These are phyloP conservation scores for Brenthis ino DNA, from an alignment of 2,888 invertebrate species.

Conservation along the genomic window DNA sequence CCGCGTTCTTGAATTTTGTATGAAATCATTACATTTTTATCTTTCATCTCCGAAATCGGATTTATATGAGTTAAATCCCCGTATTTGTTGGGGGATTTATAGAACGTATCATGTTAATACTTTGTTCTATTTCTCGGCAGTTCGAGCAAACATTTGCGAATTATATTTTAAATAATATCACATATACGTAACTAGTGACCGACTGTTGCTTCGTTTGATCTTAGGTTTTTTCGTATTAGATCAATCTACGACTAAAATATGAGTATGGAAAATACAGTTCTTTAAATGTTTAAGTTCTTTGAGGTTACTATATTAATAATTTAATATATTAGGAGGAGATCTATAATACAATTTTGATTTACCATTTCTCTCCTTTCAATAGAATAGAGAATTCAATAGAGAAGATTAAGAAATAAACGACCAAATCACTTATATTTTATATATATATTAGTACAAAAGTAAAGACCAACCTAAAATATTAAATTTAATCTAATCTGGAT, in stretches of 20 bases:
- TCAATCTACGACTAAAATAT: too few relatives aligned
- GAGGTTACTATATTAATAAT: too few relatives aligned
- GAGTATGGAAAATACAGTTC: too few relatives aligned
- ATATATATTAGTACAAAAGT: neutral
- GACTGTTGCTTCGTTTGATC: too few relatives aligned
- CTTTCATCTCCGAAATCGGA: slow-evolving; percentile 12
- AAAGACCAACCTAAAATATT: slow-evolving; percentile 4
- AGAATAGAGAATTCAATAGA: too few relatives aligned
- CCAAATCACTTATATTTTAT: neutral
- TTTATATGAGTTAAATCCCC: slow-evolving; percentile 11
- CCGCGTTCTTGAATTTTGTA: slow-evolving; percentile 2
- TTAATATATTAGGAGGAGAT: too few relatives aligned
- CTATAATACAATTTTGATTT: too few relatives aligned
- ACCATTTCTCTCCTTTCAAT: too few relatives aligned
- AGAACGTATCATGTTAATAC: slow-evolving; percentile 1
- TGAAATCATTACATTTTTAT: slow-evolving; percentile 8
- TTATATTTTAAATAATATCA: neutral
- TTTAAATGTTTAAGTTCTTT: too few relatives aligned
- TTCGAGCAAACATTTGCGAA: neutral
- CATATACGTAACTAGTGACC: neutral
- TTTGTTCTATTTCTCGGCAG: neutral
- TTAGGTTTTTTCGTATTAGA: too few relatives aligned
- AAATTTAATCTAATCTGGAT: slow-evolving; percentile 12
- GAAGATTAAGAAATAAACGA: neutral
- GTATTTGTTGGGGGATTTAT: slow-evolving; percentile 9